A percentile compares a stretch with the other conserved stretches of the same genome.
phyloP scores from a whole-genome alignment of 2,113 vertebrate genomes.

The Arenaria interpres region DNA sequence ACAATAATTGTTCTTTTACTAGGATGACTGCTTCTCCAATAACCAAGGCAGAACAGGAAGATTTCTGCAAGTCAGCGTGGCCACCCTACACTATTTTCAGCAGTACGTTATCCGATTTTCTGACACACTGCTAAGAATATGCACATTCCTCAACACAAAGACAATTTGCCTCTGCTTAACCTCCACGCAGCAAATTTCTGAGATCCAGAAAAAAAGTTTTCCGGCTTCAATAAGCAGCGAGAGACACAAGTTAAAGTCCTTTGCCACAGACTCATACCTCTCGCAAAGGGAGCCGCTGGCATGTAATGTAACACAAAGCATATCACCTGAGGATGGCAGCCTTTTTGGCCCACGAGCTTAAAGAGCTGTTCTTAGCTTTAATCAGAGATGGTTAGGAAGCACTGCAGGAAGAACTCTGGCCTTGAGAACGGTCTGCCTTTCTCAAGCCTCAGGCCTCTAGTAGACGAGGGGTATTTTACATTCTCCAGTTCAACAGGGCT shows the following conservation, averaged over 20 bases:
- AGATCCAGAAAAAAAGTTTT: not conserved
- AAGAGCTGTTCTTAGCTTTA: not conserved
- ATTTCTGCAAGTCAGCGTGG: not conserved
- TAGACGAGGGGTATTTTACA: not conserved
- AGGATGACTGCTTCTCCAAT: not conserved
- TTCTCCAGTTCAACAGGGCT: not conserved
- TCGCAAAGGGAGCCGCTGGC: not conserved
- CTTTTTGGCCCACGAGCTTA: not conserved
- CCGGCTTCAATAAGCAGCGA: not conserved
- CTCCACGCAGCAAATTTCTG: not conserved
- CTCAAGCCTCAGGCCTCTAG: not conserved
- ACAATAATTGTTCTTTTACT: not conserved
- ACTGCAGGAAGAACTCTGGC: not conserved
- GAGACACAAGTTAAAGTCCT: not conserved
- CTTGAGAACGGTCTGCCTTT: not conserved
- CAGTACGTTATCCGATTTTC: not conserved
- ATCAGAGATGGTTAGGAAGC: not conserved
- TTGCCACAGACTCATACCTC: not conserved
- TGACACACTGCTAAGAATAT: not conserved
- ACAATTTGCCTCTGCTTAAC: not conserved
- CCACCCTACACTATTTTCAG: not conserved
- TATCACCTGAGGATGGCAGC: not conserved
- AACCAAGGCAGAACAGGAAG: not conserved
- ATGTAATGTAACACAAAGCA: not conserved
- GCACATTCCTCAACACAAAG: not conserved